These are phyloP conservation scores for Acleris cristana DNA, from an alignment of 2,888 invertebrate species.

Conservation along the genomic window DNA sequence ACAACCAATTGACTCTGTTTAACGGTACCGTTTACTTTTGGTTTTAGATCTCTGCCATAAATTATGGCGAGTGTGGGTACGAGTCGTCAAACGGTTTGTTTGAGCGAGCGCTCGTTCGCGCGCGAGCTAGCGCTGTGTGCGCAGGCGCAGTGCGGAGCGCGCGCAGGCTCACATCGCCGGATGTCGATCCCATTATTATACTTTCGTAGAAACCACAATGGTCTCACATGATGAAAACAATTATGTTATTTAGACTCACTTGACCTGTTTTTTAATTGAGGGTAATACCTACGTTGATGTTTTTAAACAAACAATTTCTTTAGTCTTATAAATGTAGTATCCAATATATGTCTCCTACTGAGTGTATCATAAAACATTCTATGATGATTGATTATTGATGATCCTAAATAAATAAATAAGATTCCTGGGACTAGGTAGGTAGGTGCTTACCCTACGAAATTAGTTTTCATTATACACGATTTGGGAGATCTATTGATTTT, in stretches of 20 bases:
- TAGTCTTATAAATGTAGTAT: no score
- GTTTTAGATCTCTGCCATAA: constrained; percentile 63
- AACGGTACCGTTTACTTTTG: constrained; percentile 56
- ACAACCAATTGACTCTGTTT: constrained; percentile 54
- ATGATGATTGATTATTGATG: no score
- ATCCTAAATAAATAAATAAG: not conserved
- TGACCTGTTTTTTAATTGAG: not conserved
- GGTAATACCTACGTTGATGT: no score
- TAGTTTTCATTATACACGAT: no score
- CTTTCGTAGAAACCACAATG: constrained; percentile 30
- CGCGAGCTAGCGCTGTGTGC: constrained; percentile 9
- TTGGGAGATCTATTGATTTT: no score
- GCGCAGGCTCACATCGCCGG: constrained; percentile 28
- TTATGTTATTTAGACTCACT: not conserved
- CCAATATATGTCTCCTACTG: no score
- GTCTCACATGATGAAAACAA: constrained; percentile 1
- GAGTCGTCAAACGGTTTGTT: constrained; percentile 50
- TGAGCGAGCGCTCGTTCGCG: constrained; percentile 7
- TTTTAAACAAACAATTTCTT: no score
- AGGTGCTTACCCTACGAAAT: no score
- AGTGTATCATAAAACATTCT: no score
- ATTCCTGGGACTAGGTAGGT: not conserved
- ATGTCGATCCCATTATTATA: constrained; percentile 29
- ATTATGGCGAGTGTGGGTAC: constrained; percentile 53
- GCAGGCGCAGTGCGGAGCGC: constrained; percentile 8